phyloP scores from a whole-genome alignment of 2,888 invertebrate species.

The Pristionchus japonicus region DNA sequence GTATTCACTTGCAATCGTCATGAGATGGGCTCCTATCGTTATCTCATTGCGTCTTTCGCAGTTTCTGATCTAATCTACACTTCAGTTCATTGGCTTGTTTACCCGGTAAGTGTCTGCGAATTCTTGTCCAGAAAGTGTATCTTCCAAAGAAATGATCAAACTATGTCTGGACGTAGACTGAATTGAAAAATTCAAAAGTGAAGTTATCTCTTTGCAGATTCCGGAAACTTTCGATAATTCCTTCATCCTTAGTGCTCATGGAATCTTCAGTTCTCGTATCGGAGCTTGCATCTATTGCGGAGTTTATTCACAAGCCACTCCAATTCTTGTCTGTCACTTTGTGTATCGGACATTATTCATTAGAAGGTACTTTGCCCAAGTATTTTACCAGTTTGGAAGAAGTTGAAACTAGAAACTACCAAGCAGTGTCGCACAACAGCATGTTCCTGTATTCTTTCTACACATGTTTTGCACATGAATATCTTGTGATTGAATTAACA shows the following conservation, averaged over 20 bases:
- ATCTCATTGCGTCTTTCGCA: not conserved
- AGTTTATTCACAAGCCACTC: not conserved
- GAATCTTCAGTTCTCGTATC: not conserved
- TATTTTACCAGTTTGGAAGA: too few species aligned
- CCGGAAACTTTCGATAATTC: not conserved
- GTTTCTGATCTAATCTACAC: not conserved
- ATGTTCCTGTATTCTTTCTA: too few species aligned
- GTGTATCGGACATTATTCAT: not conserved
- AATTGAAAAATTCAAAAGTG: too few species aligned
- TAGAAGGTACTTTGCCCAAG: not conserved
- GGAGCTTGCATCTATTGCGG: not conserved
- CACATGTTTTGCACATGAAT: too few species aligned
- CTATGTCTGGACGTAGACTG: too few species aligned
- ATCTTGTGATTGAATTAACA: too few species aligned
- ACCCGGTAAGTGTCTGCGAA: conserved; percentile 9
- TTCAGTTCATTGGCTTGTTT: not conserved
- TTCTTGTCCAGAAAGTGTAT: too few species aligned
- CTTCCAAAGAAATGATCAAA: too few species aligned
- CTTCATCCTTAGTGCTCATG: not conserved
- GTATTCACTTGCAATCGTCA: not conserved
- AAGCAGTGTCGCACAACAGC: too few species aligned
- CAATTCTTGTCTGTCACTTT: not conserved
- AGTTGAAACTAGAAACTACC: too few species aligned
- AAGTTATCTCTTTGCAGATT: too few species aligned
- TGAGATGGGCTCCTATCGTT: not conserved